Conservation (phyloP, 2,797 vertebrate species). For the Tamandua tetradactyla region DNA sequence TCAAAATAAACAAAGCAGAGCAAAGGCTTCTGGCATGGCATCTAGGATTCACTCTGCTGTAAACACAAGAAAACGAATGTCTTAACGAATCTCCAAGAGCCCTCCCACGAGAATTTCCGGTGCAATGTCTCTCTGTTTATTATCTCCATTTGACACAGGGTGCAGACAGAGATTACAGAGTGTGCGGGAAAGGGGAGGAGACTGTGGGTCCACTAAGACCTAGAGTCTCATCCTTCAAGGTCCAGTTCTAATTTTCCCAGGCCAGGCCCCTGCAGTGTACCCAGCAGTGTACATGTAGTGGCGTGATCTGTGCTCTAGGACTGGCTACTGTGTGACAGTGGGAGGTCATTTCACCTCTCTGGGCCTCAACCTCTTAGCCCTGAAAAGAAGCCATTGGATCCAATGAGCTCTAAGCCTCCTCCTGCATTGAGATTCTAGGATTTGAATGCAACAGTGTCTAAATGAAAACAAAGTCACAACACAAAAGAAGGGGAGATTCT, state of each 20-base stretch:
- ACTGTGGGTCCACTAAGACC: accelerated
- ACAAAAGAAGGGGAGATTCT: not conserved
- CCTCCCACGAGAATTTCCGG: constrained; percentile 43
- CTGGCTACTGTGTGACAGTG: not conserved
- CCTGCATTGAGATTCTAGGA: not conserved
- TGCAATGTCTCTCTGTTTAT: not conserved
- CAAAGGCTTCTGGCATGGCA: not conserved
- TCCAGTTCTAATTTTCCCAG: not conserved
- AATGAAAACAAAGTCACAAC: too few species aligned
- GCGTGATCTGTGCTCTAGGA: not conserved
- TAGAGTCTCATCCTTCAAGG: not conserved
- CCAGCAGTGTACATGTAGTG: not conserved
- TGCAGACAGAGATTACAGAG: not conserved
- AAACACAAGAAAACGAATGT: constrained; percentile 59
- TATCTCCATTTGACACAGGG: not conserved
- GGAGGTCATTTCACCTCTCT: not conserved
- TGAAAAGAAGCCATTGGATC: not conserved
- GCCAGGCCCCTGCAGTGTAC: not conserved
- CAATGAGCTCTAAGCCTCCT: not conserved
- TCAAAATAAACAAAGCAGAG: constrained; percentile 63
- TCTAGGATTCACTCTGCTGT: constrained; percentile 39
- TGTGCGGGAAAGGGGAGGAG: accelerated
- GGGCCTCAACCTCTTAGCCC: not conserved
- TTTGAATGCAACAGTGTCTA: not conserved
- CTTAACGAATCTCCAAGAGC: not conserved